These are phyloP conservation scores for Cyprinus carpio DNA, from an alignment of 2,113 vertebrate species.

Conservation along the genomic window DNA sequence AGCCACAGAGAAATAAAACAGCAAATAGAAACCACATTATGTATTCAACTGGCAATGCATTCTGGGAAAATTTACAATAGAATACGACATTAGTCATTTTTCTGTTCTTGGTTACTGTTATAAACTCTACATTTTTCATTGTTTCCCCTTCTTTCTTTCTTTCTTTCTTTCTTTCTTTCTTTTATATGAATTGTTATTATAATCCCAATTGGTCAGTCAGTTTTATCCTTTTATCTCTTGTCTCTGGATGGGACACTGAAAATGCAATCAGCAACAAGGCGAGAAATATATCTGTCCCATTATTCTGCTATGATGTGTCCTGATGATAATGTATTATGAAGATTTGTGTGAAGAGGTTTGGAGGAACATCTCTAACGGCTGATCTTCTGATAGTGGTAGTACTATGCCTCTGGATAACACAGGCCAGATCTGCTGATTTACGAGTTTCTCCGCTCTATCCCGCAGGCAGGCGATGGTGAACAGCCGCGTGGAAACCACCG, in stretches of 20 bases:
- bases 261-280: not conserved
- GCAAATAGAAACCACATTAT: not conserved
- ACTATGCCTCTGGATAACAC: not conserved
- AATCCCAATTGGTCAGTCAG: not conserved
- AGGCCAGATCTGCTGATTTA: not conserved
- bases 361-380: constrained; percentile 9
- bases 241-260: not conserved
- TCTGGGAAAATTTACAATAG: not conserved
- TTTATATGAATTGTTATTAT: not conserved
- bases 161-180: too few relatives aligned
- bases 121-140: not conserved
- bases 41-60: not conserved
- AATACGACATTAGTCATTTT: not conserved
- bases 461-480: constrained; percentile 75
- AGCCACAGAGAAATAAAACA: too few relatives aligned
- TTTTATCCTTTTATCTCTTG: not conserved
- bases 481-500: constrained; percentile 72
- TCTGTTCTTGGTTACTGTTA: not conserved
- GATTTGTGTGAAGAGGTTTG: not conserved
- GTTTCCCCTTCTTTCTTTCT: too few relatives aligned
- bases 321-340: not conserved
- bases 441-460: not conserved
- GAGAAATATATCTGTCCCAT: not conserved
- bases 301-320: not conserved
- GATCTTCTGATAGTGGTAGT: constrained; percentile 8